These are phyloP conservation scores for Temnothorax unifasciatus DNA, from an alignment of 2,888 invertebrate genomes.

Conservation along the genomic window DNA sequence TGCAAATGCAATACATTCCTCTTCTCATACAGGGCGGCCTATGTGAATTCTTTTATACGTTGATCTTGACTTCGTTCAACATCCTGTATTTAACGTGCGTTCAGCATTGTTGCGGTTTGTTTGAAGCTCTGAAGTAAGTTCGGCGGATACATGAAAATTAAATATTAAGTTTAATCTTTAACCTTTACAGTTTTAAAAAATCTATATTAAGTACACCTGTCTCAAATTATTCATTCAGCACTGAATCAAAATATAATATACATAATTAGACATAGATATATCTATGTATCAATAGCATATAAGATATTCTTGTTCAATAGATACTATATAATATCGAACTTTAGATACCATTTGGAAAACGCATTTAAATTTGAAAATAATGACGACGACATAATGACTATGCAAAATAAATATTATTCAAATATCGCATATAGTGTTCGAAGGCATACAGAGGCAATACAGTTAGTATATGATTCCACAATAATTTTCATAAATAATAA, in stretches of 20 bases:
- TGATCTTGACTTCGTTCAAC: neutral
- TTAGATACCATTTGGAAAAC: slow-evolving; percentile 34
- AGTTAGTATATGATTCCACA: neutral
- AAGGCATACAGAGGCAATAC: slow-evolving; percentile 27
- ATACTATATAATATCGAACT: neutral
- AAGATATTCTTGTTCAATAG: neutral
- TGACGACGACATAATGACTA: neutral
- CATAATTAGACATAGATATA: neutral
- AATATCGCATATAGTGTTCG: slow-evolving; percentile 21
- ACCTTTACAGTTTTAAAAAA: neutral
- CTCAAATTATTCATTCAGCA: neutral
- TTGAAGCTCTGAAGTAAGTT: slow-evolving; percentile 24
- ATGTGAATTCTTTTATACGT: neutral
- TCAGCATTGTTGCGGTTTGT: slow-evolving; percentile 26
- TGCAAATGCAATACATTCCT: neutral
- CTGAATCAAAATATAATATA: neutral
- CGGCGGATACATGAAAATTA: neutral
- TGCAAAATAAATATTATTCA: neutral
- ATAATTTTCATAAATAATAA: neutral
- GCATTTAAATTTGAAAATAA: neutral
- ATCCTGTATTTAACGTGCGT: neutral
- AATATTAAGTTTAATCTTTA: neutral
- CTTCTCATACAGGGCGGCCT: neutral
- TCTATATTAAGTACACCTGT: neutral
- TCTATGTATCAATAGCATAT: neutral